Percentiles rank a stretch among this genome's conserved stretches.
These are phyloP conservation scores for Drosophila athabasca DNA, from an alignment of 1,140 invertebrate genomes.

Conservation along the genomic window DNA sequence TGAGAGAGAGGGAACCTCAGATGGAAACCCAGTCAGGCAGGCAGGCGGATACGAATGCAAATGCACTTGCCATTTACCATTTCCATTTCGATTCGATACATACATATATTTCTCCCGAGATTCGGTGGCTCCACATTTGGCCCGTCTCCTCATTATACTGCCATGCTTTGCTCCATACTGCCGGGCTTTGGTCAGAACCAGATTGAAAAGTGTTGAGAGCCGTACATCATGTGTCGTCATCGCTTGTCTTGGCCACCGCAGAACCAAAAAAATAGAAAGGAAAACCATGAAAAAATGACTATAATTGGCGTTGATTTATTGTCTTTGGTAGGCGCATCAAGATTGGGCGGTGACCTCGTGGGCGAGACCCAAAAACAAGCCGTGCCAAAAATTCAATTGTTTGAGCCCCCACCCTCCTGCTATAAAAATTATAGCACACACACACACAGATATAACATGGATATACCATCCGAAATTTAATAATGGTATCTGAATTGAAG, in stretches of 20 bases:
- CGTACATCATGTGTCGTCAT: conserved; percentile 57
- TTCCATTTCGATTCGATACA: conserved; percentile 34
- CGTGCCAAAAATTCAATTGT: conserved; percentile 68
- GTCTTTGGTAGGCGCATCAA: conserved; percentile 61
- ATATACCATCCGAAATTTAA: conserved; percentile 53
- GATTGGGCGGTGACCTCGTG: conserved; percentile 37
- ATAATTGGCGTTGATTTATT: conserved; percentile 81
- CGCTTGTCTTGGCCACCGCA: conserved; percentile 32
- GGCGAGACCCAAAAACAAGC: conserved; percentile 29
- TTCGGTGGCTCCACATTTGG: conserved; percentile 22
- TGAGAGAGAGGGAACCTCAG: too few species aligned
- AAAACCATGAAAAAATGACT: conserved; percentile 18
- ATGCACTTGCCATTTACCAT: conserved; percentile 29
- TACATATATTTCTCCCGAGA: conserved; percentile 25
- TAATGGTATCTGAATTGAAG: conserved; percentile 49
- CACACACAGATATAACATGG: conserved; percentile 1
- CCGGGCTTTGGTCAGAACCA: conserved; percentile 26
- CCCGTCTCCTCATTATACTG: conserved; percentile 58
- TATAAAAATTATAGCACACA: conserved; percentile 18
- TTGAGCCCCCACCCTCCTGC: neutral
- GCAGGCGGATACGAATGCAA: neutral
- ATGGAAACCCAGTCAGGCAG: neutral
- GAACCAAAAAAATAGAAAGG: neutral
- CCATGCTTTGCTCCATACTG: conserved; percentile 18
- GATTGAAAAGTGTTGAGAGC: conserved; percentile 69